phyloP scores from a whole-genome alignment of 2,113 vertebrate species.

The Pan troglodytes region NHGRI_mPanTro3-v2.1_pri NC_072407.2:127843001-127843500 shows the following conservation, averaged over 20 bases:
- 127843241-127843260: background rate
- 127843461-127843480: background rate
- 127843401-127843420: constrained; percentile 84
- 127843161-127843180: background rate
- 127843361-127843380: constrained; percentile 82
- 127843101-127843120: background rate
- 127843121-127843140: background rate
- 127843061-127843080: background rate
- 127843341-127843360: constrained; percentile 85
- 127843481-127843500: background rate
- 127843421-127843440: constrained; percentile 75
- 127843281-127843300: background rate
- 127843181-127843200: background rate
- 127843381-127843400: constrained; percentile 75
- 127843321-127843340: constrained; percentile 87
- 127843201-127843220: background rate
- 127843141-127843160: background rate
- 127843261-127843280: background rate
- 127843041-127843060: background rate
- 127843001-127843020: background rate
- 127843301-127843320: constrained; percentile 85
- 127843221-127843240: background rate
- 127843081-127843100: background rate
- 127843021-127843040: background rate
- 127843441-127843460: background rate